Evolutionary conservation across 2,888 invertebrate species (phyloP).

Genomic region (Biston stratarius): DNA sequence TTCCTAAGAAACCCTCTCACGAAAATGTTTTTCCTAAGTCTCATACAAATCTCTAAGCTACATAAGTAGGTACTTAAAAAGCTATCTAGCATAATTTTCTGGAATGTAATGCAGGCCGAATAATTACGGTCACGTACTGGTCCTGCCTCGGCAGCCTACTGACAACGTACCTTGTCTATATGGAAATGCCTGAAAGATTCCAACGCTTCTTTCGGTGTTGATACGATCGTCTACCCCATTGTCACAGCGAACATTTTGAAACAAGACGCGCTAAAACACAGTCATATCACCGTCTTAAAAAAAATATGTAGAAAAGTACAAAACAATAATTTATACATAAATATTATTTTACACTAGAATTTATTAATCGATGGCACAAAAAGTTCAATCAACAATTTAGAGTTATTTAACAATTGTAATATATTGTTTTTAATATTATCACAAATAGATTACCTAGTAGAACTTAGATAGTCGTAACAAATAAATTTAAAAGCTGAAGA

Average conservation of each 20-base stretch:
- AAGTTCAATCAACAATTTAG: not conserved
- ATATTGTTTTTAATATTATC: too few species aligned
- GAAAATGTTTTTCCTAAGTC: constrained; percentile 24
- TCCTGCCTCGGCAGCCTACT: constrained; percentile 24
- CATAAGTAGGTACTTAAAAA: constrained; percentile 35
- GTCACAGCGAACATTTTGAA: not conserved
- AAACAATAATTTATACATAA: too few species aligned
- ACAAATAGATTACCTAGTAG: constrained; percentile 1
- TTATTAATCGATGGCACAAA: too few species aligned
- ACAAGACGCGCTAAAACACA: too few species aligned
- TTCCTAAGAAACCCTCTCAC: constrained; percentile 5
- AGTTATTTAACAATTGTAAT: not conserved
- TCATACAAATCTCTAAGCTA: constrained; percentile 27
- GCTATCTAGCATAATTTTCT: constrained; percentile 36
- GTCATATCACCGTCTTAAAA: too few species aligned
- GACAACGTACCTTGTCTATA: constrained; percentile 23
- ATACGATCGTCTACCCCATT: constrained; percentile 1
- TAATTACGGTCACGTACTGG: constrained; percentile 43
- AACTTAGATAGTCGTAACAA: constrained; percentile 10
- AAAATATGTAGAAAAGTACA: too few species aligned
- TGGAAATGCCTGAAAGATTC: constrained; percentile 20
- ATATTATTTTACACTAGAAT: too few species aligned
- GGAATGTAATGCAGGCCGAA: constrained; percentile 32
- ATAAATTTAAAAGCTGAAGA: constrained; percentile 28
- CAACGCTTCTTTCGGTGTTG: not conserved